Percentiles rank a stretch among this genome's conserved stretches.
Evolutionary conservation across 2,797 vertebrate genomes (phyloP).

Genomic region (Psittacula derbiana): DNA sequence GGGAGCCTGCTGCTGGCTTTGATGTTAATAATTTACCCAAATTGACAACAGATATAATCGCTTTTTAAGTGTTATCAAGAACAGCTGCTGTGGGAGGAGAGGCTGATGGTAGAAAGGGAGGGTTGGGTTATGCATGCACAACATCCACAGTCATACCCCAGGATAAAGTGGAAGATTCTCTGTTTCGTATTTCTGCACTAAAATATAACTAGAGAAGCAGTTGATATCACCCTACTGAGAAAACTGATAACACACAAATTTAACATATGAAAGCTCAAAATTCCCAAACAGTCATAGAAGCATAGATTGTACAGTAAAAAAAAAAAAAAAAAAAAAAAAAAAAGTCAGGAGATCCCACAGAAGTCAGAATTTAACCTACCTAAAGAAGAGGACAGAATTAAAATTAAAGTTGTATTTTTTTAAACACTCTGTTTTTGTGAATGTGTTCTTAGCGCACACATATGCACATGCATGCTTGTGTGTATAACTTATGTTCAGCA

Average conservation of each 20-base stretch:
- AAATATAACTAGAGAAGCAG: background rate
- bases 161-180: conserved; percentile 7
- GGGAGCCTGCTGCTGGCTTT: conserved; percentile 11
- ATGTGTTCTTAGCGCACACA: background rate
- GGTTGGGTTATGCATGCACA: background rate
- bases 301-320: background rate
- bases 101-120: background rate
- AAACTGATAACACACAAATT: background rate
- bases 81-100: background rate
- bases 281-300: background rate
- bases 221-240: background rate
- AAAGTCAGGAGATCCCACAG: background rate
- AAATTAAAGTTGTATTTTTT: background rate
- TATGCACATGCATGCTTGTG: accelerated
- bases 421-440: background rate
- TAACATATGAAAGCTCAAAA: conserved; percentile 19
- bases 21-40: conserved; percentile 67
- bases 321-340: background rate
- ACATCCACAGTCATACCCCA: background rate
- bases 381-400: background rate
- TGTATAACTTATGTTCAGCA: background rate
- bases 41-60: conserved; percentile 63
- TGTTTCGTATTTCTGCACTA: background rate
- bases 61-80: conserved; percentile 56
- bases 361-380: background rate